These are phyloP conservation scores for Lophotis ruficrista DNA, from an alignment of 2,113 vertebrate species.

Conservation along the genomic window DNA sequence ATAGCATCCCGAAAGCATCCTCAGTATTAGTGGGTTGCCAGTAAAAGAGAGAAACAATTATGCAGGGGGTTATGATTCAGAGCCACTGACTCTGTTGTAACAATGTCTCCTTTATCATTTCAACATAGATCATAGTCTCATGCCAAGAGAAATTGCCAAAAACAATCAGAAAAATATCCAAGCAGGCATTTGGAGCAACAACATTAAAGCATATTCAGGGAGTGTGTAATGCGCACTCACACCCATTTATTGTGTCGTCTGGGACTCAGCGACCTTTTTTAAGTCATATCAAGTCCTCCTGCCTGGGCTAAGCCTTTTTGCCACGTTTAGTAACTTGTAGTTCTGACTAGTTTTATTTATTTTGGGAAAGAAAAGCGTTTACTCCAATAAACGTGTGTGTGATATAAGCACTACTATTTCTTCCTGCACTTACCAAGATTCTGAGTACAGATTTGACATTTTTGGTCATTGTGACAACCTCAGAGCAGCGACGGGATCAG, in stretches of 20 bases:
- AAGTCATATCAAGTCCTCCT: conserved; percentile 5
- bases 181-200: conserved; percentile 28
- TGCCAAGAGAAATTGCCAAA: conserved; percentile 52
- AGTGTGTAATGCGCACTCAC: not conserved
- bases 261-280: not conserved
- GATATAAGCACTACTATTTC: not conserved
- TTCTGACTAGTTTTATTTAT: not conserved
- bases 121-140: not conserved
- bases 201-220: conserved; percentile 19
- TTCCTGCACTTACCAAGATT: not conserved
- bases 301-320: not conserved
- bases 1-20: not conserved
- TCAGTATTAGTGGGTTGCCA: not conserved
- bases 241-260: not conserved
- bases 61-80: conserved; percentile 16
- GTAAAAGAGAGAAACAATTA: conserved; percentile 16
- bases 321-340: not conserved
- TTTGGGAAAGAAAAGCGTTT: not conserved
- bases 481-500: not conserved
- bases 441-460: not conserved
- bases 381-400: not conserved
- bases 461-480: not conserved
- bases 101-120: conserved; percentile 54
- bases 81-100: conserved; percentile 16
- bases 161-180: conserved; percentile 42